These are phyloP conservation scores for Astreopora myriophthalma DNA, from an alignment of 64 coral and sea anemone species.

Conservation along the genomic window DNA sequence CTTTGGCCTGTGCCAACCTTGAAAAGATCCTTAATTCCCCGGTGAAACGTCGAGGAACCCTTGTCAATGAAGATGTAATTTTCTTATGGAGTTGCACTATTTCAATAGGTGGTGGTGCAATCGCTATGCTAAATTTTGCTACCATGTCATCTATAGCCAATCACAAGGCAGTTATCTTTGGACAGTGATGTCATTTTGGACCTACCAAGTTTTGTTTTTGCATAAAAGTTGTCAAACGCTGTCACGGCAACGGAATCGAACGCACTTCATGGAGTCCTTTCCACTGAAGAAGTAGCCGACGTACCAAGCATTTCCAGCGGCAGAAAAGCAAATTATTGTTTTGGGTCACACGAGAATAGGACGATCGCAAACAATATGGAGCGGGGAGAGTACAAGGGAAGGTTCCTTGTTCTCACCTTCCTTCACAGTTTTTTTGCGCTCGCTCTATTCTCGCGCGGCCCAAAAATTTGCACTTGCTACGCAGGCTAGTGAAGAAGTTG, in stretches of 20 bases:
- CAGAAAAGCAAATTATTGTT: no score
- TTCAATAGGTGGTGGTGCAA: constrained; percentile 67
- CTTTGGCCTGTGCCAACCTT: background rate
- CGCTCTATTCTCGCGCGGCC: no score
- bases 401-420: no score
- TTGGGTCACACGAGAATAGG: no score
- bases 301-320: no score
- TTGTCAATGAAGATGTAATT: background rate
- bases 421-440: no score
- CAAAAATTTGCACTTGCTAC: no score
- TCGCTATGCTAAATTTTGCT: constrained; percentile 15
- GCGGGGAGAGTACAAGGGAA: no score
- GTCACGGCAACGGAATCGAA: background rate
- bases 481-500: no score
- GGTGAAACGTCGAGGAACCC: background rate
- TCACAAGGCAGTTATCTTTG: background rate
- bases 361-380: no score
- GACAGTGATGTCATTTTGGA: constrained; percentile 13
- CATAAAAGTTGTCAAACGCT: background rate
- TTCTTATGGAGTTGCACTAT: constrained; percentile 35
- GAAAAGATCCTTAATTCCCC: background rate
- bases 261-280: no score
- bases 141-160: constrained; percentile 1
- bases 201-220: background rate
- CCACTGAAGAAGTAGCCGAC: no score